Conservation (phyloP, 2,113 vertebrate species). For the Pteronura brasiliensis region DNA sequence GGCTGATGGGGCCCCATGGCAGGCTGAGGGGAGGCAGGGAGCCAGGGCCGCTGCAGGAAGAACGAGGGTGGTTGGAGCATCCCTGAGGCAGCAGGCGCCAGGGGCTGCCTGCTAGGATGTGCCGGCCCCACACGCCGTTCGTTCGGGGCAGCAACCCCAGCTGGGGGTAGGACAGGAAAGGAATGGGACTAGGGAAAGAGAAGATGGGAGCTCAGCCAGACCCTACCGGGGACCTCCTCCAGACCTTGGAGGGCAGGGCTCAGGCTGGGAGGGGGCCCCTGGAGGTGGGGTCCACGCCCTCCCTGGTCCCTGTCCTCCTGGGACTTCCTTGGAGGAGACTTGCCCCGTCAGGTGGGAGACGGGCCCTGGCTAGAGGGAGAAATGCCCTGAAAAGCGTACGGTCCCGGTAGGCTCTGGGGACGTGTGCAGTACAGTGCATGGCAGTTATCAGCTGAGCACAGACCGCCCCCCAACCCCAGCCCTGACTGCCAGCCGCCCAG, state of each 20-base stretch:
- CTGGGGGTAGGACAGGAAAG: not conserved
- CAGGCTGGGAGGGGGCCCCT: not conserved
- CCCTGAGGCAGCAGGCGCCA: slow-evolving; percentile 79
- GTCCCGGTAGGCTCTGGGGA: slow-evolving; percentile 83
- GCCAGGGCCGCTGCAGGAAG: slow-evolving; percentile 53
- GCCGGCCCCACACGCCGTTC: slow-evolving; percentile 76
- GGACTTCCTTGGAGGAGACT: slow-evolving; percentile 44
- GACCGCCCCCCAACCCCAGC: slow-evolving; percentile 83
- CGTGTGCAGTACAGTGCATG: slow-evolving; percentile 92
- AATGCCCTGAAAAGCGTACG: slow-evolving; percentile 82
- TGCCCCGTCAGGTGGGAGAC: slow-evolving; percentile 23
- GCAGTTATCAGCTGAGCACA: slow-evolving; percentile 99
- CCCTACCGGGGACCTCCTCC: slow-evolving; percentile 15
- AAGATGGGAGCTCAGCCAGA: slow-evolving; percentile 46
- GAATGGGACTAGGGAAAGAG: not conserved
- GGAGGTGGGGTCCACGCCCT: slow-evolving; percentile 5
- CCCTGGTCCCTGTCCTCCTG: not conserved
- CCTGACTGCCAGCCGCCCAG: slow-evolving; percentile 82
- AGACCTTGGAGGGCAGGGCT: slow-evolving; percentile 14
- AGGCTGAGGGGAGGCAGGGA: slow-evolving; percentile 33
- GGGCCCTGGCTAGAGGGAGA: slow-evolving; percentile 58
- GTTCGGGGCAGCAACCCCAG: slow-evolving; percentile 64
- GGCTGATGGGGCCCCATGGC: slow-evolving; percentile 50
- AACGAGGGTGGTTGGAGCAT: slow-evolving; percentile 79
- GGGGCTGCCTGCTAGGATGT: slow-evolving; percentile 77